Percentiles rank a stretch among this genome's conserved stretches.
phyloP scores from a whole-genome alignment of 2,113 vertebrate genomes.

The Eclectus roratus region DNA sequence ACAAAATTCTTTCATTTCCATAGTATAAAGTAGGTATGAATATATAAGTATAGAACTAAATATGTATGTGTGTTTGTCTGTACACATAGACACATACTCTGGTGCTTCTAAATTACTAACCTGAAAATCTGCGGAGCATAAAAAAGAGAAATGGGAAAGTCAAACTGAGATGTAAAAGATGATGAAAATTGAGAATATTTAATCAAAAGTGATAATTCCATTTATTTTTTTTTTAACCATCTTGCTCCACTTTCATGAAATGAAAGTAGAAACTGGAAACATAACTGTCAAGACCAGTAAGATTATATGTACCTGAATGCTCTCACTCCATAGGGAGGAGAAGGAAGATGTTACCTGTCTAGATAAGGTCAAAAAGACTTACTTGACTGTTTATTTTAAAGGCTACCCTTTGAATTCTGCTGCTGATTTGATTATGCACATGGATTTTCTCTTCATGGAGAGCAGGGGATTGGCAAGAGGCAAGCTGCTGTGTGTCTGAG shows the following conservation, averaged over 20 bases:
- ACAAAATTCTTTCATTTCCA: not conserved
- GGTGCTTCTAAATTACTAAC: not conserved
- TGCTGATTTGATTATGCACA: rapidly evolving
- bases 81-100: not conserved
- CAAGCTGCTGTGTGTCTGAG: not conserved
- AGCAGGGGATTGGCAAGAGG: not conserved
- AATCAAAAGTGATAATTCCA: not conserved
- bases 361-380: not conserved
- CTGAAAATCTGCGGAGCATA: not conserved
- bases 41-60: not conserved
- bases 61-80: not conserved
- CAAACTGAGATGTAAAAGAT: not conserved
- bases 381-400: not conserved
- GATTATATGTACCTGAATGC: not conserved
- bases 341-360: not conserved
- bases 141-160: not conserved
- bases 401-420: not conserved
- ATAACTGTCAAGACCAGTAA: not conserved
- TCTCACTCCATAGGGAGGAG: not conserved
- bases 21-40: not conserved
- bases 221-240: not conserved
- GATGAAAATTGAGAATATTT: not conserved
- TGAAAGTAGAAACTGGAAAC: not conserved
- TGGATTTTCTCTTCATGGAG: not conserved
- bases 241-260: not conserved